Evolutionary conservation across 1,140 invertebrate genomes (phyloP).

Genomic region (Armadillidium nasatum): DNA sequence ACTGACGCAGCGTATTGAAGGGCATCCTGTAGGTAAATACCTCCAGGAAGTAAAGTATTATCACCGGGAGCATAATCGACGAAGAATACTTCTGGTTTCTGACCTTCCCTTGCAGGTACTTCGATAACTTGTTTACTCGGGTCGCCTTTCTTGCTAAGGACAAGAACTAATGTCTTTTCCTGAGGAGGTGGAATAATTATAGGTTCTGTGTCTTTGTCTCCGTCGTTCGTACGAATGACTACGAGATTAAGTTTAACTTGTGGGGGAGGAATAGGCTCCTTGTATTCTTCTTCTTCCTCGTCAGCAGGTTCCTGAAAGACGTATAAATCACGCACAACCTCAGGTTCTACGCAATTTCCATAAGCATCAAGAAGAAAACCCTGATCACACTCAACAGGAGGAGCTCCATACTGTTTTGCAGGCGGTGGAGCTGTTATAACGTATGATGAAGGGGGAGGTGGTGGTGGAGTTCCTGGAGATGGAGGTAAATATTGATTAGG

Average conservation of each 20-base stretch:
- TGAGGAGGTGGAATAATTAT: conserved; percentile 34
- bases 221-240: conserved; percentile 41
- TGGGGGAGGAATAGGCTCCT: conserved; percentile 28
- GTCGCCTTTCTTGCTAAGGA: no score
- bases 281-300: conserved; percentile 18
- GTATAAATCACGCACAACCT: conserved; percentile 31
- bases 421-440: no score
- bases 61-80: conserved; percentile 35
- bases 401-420: no score
- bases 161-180: no score
- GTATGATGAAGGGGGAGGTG: no score
- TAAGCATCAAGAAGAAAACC: conserved; percentile 34
- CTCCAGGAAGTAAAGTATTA: conserved; percentile 17
- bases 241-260: conserved; percentile 38
- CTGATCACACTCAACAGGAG: no score
- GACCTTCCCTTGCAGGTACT: no score
- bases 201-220: conserved; percentile 10
- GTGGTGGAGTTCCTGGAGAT: no score
- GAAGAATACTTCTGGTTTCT: conserved; percentile 41
- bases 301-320: conserved; percentile 32
- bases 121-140: no score
- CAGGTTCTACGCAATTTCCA: conserved; percentile 36
- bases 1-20: no score
- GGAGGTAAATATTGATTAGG: no score
- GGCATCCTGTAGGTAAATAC: conserved; percentile 14